These are phyloP conservation scores for Hypocryptadius cinnamomeus DNA, from an alignment of 2,113 vertebrate species.

Conservation along the genomic window DNA sequence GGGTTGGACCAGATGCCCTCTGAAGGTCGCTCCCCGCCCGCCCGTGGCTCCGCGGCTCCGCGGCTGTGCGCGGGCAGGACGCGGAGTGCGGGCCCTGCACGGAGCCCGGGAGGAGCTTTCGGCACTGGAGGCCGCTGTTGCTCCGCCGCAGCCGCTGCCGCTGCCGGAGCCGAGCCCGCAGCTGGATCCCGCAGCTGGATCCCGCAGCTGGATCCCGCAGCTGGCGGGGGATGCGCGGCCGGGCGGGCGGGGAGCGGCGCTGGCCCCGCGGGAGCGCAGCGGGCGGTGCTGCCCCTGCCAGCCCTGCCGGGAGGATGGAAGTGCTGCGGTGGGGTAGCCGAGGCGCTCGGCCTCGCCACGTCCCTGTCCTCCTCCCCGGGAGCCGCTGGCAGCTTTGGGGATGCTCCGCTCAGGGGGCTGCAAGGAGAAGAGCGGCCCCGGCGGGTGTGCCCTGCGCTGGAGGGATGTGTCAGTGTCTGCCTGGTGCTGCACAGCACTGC, in stretches of 20 bases:
- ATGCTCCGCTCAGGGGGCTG: not conserved
- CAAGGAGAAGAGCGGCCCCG: not conserved
- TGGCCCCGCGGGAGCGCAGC: not conserved
- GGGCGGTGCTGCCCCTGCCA: not conserved
- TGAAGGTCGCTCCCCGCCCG: not conserved
- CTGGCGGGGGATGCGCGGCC: not conserved
- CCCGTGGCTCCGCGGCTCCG: fast-evolving
- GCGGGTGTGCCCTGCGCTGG: not conserved
- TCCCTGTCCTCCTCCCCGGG: not conserved
- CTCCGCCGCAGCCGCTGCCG: not conserved
- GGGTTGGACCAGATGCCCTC: not conserved
- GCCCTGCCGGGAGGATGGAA: not conserved
- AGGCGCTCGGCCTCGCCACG: fast-evolving
- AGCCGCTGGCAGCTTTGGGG: not conserved
- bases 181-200: not conserved
- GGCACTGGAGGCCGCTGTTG: constrained; percentile 61
- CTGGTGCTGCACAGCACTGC: not conserved
- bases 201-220: not conserved
- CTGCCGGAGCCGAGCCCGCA: not conserved
- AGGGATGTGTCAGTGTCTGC: not conserved
- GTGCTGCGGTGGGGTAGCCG: not conserved
- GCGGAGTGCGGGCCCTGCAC: not conserved
- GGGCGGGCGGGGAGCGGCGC: not conserved
- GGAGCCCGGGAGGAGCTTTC: not conserved
- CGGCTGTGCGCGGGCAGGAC: not conserved